These are phyloP conservation scores for Ophthalmolycus amberensis DNA, from an alignment of 2,113 vertebrate genomes.

Conservation along the genomic window DNA sequence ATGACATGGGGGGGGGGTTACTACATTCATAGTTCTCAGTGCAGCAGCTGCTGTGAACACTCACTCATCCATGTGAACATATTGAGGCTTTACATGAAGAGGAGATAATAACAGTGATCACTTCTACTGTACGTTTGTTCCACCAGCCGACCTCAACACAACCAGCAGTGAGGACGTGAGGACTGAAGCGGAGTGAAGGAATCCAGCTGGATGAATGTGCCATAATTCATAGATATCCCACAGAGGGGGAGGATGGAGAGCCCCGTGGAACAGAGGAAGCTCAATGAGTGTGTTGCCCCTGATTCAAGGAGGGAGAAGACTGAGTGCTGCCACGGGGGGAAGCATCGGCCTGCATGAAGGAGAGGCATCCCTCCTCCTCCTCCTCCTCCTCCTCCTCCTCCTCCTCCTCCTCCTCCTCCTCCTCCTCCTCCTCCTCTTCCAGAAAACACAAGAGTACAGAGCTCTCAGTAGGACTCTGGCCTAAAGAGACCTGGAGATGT, in stretches of 20 bases:
- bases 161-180: no score
- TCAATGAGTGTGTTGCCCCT: constrained; percentile 62
- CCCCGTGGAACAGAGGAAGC: constrained; percentile 46
- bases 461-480: background rate
- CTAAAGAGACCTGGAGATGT: background rate
- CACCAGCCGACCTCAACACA: no score
- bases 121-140: background rate
- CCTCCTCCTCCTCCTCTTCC: no score
- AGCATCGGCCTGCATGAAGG: background rate
- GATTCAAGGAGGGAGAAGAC: constrained; percentile 58
- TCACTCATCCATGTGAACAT: constrained; percentile 23
- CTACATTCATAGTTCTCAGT: constrained; percentile 71
- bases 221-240: no score
- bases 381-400: constrained; percentile 1
- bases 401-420: no score
- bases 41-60: constrained; percentile 58
- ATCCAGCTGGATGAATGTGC: no score
- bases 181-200: no score
- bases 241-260: background rate
- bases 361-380: constrained; percentile 30
- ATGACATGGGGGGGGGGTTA: constrained; percentile 60
- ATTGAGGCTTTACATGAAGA: constrained; percentile 1
- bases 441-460: no score
- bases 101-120: background rate
- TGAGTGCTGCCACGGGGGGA: constrained; percentile 39